These are phyloP conservation scores for Hirudinaria manillensis DNA, from an alignment of 2,888 invertebrate species.

Conservation along the genomic window DNA sequence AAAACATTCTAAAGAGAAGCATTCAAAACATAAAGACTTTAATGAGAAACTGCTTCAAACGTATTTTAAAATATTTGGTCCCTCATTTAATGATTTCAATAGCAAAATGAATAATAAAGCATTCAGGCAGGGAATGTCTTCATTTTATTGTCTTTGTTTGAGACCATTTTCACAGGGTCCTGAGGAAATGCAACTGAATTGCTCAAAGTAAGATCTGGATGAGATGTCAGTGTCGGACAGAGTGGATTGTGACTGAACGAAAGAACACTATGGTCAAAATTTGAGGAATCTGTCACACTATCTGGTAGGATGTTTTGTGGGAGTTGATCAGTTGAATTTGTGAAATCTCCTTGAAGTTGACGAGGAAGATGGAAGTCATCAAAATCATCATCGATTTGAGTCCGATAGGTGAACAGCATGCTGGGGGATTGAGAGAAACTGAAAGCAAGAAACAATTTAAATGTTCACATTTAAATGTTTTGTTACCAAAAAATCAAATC, in stretches of 20 bases:
- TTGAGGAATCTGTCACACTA: slow-evolving; percentile 32
- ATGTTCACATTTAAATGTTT: neutral
- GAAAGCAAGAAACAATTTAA: neutral
- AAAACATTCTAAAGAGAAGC: too few species aligned
- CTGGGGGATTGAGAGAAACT: slow-evolving; percentile 27
- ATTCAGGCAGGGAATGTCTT: slow-evolving; percentile 16
- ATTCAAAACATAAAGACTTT: too few species aligned
- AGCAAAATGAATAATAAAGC: too few species aligned
- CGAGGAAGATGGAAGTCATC: slow-evolving; percentile 70
- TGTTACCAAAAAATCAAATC: too few species aligned
- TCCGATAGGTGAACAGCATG: slow-evolving; percentile 70
- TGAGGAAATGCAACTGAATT: neutral
- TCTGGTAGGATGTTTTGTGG: slow-evolving; percentile 33
- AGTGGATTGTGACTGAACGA: slow-evolving; percentile 36
- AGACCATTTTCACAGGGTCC: neutral
- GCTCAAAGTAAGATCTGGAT: slow-evolving; percentile 32
- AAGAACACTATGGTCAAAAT: slow-evolving; percentile 17
- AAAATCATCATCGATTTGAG: slow-evolving; percentile 70
- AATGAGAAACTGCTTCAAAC: too few species aligned
- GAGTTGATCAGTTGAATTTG: slow-evolving; percentile 13
- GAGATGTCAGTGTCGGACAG: slow-evolving; percentile 25
- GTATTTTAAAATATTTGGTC: too few species aligned
- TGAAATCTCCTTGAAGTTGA: slow-evolving; percentile 14
- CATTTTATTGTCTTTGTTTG: slow-evolving; percentile 13
- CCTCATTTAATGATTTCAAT: too few species aligned